phyloP scores from a whole-genome alignment of 2,888 invertebrate species.

The Macaria liturata region DNA sequence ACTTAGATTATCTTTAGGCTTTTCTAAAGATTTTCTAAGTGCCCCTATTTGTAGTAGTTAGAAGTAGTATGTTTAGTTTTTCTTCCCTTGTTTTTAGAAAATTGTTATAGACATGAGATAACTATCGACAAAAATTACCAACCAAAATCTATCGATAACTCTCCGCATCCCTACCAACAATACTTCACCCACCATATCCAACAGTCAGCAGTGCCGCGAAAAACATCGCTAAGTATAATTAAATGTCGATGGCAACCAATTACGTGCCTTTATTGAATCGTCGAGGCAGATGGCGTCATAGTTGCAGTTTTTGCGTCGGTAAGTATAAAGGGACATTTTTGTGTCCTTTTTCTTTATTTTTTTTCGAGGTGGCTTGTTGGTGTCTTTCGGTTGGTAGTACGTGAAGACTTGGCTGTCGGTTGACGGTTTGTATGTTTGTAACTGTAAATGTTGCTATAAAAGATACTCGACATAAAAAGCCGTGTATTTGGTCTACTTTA shows the following conservation, averaged over 20 bases:
- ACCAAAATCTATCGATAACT: background rate
- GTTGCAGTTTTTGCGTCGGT: slow-evolving; percentile 53
- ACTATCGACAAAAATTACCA: background rate
- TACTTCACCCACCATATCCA: background rate
- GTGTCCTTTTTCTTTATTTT: slow-evolving; percentile 4
- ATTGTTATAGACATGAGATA: no score
- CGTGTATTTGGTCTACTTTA: no score
- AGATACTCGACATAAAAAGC: no score
- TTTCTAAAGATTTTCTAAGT: no score
- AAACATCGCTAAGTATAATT: slow-evolving; percentile 56
- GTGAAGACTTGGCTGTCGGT: no score
- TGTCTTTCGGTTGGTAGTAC: background rate
- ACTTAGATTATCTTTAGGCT: no score
- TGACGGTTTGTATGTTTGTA: no score
- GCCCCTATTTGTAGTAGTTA: no score
- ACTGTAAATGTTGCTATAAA: no score
- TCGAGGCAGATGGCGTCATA: slow-evolving; percentile 41
- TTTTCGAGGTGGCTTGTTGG: background rate
- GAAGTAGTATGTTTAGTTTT: no score
- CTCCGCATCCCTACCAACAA: slow-evolving; percentile 12
- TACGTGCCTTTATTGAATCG: slow-evolving; percentile 72
- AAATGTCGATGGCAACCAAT: slow-evolving; percentile 69
- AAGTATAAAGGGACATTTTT: slow-evolving; percentile 11
- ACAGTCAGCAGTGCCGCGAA: slow-evolving; percentile 34
- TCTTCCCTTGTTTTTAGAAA: no score